phyloP scores from a whole-genome alignment of 2,888 invertebrate genomes.

The Ichneumon xanthorius region DNA sequence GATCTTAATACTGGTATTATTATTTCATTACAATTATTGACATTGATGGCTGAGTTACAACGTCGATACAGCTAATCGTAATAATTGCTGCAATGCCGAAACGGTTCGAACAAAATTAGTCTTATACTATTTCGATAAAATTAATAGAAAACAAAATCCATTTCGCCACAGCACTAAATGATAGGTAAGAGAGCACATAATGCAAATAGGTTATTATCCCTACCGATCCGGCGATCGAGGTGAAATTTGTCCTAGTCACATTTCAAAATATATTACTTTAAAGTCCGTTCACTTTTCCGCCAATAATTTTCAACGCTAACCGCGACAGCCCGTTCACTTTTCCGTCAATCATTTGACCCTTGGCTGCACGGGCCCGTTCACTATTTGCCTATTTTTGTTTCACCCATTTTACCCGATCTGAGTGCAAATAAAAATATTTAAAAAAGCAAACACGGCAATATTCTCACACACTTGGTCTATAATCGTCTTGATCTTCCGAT shows the following conservation, averaged over 20 bases:
- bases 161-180: neutral
- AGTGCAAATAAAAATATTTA: neutral
- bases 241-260: neutral
- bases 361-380: neutral
- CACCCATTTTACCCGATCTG: neutral
- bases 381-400: conserved; percentile 7
- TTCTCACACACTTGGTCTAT: neutral
- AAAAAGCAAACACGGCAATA: neutral
- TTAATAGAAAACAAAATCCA: neutral
- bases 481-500: neutral
- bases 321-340: conserved; percentile 2
- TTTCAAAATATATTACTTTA: neutral
- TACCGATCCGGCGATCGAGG: neutral
- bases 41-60: neutral
- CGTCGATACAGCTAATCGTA: neutral
- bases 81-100: neutral
- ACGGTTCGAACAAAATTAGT: neutral
- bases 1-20: conserved; percentile 1
- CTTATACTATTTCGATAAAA: neutral
- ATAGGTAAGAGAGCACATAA: neutral
- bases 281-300: conserved; percentile 5
- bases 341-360: neutral
- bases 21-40: neutral
- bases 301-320: neutral
- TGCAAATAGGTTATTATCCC: conserved; percentile 4